Base-by-base conservation (phyloP, 2,797 vertebrate species). In the Nyctalus aviator region DNA sequence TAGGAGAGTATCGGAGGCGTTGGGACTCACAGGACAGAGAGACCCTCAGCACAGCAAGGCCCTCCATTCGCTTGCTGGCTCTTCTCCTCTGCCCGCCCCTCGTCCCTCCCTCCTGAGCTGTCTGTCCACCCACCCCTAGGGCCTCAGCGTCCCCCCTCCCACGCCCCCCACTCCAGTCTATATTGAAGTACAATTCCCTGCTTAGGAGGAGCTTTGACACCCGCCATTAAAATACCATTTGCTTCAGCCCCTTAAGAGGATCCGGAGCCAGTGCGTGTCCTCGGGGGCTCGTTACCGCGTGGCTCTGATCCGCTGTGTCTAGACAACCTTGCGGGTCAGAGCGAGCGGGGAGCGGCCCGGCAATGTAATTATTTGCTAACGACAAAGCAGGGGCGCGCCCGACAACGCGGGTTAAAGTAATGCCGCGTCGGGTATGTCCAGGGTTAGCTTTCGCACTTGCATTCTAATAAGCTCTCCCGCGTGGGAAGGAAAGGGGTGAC, bases 281-380 rank as follows among this genome's bases (percentile, higher is more conserved):
- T 57, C 82, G 11, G 7, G 48, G 72, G 64, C 53, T 75, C 71
- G 13, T 53, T 62, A 68, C 8, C 44, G 53, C 64, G 8, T 3
- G 37, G 78, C 94, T 96, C 95, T 95, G 71, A 86, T 68, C 86
- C 44, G 21, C 90, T 62, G 46, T 59, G 94, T 95, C 89, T 92
- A 88, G 91, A 95, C 94, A 94, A 76, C n/a, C 79, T 88, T 75
- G 53, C 35, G 72, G 89, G 84, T 91, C 82, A 72, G 62, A 88
- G 75, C 62, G 79, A 77, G 41, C 25, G 62, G 44, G 95, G 53
- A 86, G 62, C 87, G 64, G 41, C 6, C 85, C 92, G 96, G 91
- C 85, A 71, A 87, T 30, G 71, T 75, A n/a, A 87, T 90, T 83
- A 88, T 23, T 88, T 77, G 71, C 94, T 89, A 69, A 72, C 0